A percentile compares a stretch with the other conserved stretches of the same genome.
Evolutionary conservation across 2,113 vertebrate genomes (phyloP).

Genomic region (Phrynocephalus versicolor): DNA sequence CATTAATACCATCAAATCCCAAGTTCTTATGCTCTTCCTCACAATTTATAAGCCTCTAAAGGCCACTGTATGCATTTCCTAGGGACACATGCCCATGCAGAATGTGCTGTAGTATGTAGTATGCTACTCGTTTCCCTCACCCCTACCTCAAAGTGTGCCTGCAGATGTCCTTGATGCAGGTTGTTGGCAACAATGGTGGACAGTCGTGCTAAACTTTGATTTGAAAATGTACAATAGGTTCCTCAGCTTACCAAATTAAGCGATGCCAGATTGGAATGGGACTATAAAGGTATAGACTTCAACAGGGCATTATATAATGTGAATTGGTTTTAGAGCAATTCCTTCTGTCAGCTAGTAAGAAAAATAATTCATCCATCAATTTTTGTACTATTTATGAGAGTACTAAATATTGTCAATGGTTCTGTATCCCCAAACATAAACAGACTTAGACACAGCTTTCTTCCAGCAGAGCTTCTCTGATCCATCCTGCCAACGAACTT

Average conservation of each 20-base stretch:
- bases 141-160: too few species aligned
- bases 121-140: too few species aligned
- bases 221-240: neutral
- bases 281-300: neutral
- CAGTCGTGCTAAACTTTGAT: neutral
- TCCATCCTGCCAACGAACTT: neutral
- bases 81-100: too few species aligned
- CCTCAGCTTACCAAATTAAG: neutral
- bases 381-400: neutral
- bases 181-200: neutral
- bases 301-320: neutral
- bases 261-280: neutral
- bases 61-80: too few species aligned
- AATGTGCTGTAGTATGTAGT: too few species aligned
- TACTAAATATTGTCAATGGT: neutral
- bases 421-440: neutral
- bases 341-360: neutral
- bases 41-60: too few species aligned
- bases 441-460: neutral
- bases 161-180: too few species aligned
- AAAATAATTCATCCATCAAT: neutral
- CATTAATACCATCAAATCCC: too few species aligned
- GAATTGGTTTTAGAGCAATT: neutral
- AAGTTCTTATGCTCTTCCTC: too few species aligned
- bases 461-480: neutral